Percentiles rank a stretch among this genome's conserved stretches.
Conservation (phyloP, 2,113 vertebrate genomes). For the Falcunculus frontatus region DNA sequence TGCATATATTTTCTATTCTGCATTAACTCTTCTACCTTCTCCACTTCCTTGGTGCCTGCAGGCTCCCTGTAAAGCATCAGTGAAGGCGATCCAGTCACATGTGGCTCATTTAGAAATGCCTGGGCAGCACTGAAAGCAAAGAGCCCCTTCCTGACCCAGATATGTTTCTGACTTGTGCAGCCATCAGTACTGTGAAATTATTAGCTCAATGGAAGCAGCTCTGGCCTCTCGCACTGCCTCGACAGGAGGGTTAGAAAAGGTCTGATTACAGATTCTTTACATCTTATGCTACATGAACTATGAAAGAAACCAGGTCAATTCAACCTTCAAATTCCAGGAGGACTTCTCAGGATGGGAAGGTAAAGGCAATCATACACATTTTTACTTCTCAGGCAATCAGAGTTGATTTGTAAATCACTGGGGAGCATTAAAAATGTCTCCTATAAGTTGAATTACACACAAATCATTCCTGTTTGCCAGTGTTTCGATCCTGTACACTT, state of each 20-base stretch:
- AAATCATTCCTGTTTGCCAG: background rate
- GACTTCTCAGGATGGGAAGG: background rate
- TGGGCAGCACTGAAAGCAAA: background rate
- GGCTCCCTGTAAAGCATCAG: background rate
- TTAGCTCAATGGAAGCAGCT: background rate
- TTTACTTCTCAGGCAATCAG: conserved; percentile 5
- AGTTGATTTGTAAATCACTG: background rate
- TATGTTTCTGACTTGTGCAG: background rate
- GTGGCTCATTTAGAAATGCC: background rate
- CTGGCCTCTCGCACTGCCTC: background rate
- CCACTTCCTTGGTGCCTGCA: background rate
- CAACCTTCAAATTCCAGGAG: conserved; percentile 24
- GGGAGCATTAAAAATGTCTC: background rate
- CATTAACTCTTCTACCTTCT: background rate
- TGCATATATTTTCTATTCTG: background rate
- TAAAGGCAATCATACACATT: conserved; percentile 5
- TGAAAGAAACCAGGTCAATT: conserved; percentile 28
- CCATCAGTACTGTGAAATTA: background rate
- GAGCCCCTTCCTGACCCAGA: background rate
- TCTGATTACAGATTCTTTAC: background rate
- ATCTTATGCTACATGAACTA: background rate
- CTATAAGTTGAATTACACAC: background rate
- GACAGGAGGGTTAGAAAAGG: background rate
- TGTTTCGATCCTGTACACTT: background rate
- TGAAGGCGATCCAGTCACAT: background rate